Evolutionary conservation across 2,113 vertebrate genomes (phyloP).

Genomic region (Chamaea fasciata): DNA sequence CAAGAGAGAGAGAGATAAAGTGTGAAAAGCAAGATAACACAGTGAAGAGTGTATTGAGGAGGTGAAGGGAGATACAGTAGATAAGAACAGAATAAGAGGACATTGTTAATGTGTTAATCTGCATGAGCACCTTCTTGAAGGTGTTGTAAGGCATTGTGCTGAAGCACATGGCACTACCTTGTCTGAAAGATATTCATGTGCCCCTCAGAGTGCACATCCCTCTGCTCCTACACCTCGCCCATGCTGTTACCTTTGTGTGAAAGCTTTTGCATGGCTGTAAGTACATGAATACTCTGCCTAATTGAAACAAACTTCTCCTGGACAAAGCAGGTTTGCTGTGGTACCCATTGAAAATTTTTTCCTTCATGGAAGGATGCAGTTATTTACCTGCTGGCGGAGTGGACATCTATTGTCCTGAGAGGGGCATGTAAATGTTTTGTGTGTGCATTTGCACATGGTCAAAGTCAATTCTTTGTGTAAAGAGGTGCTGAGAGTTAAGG

Average conservation of each 20-base stretch:
- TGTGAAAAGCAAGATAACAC: background rate
- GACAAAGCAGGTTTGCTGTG: background rate
- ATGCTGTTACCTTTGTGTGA: background rate
- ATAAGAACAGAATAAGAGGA: background rate
- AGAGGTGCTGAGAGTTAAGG: background rate
- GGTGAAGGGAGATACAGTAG: background rate
- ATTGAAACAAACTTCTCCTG: background rate
- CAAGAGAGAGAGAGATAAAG: background rate
- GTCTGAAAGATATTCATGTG: background rate
- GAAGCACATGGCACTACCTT: background rate
- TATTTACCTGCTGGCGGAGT: background rate
- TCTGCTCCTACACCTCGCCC: background rate
- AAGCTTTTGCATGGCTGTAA: background rate
- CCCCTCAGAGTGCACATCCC: background rate
- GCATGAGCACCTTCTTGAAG: background rate
- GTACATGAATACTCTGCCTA: background rate
- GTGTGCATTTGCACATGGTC: background rate
- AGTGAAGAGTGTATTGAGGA: background rate
- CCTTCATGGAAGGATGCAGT: background rate
- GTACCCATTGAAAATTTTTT: background rate
- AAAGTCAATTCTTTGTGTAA: background rate
- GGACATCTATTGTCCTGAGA: background rate
- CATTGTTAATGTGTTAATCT: background rate
- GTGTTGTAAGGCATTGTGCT: background rate
- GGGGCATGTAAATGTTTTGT: rapidly evolving